Evolutionary conservation across 2,113 vertebrate species (phyloP), one percentile per base, ranked within the genome.

Genomic region (Barbus barbus): DNA sequence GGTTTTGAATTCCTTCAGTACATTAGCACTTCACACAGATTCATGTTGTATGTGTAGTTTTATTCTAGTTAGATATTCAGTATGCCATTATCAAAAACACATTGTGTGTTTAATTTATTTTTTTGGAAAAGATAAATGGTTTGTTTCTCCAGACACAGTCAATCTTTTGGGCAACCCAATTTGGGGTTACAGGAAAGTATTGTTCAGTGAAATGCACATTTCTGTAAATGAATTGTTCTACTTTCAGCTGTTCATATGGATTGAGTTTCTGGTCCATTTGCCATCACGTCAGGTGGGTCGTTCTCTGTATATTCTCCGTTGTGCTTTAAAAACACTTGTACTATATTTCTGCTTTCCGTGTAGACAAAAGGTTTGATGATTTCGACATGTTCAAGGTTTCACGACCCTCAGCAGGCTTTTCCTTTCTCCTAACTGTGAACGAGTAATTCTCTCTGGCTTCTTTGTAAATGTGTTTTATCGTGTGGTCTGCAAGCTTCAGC

Each of bases 381-480:
- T 44, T 82, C 78, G 41, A 44, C 2, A 44, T 44, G 41, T 44
- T 44, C 41, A 44, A 12, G 41, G 11, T 71, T 86, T 83, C 69
- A n/a, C 2, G 12, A 28, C 4, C 24, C 67, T 69, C 46, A 24
- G 22, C 41, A 41, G 81, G 63, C 78, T 24, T 86, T 78, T 48
- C 71, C 26, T 83, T 38, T 84, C 82, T 65, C 1, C 44, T 78
- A 16, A 72, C 60, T 84, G 87, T 88, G 87, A 75, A 78, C 24
- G 13, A 84, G 56, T 80, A 72, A 48, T 81, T 81, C 61, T 85
- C 56, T 61, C 61, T 75, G 18, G 36, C 44, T 86, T 77, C 69
- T 83, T 67, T 74, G 86, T 89, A 61, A 84, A 73, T 84, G 82
- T 90, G 87, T 56, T 83, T 89, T 84, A 76, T 79, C 26, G 82